Evolutionary conservation across 2,888 invertebrate genomes (phyloP), one percentile per base, ranked within the genome.

Genomic region (Hesperia comma): DNA sequence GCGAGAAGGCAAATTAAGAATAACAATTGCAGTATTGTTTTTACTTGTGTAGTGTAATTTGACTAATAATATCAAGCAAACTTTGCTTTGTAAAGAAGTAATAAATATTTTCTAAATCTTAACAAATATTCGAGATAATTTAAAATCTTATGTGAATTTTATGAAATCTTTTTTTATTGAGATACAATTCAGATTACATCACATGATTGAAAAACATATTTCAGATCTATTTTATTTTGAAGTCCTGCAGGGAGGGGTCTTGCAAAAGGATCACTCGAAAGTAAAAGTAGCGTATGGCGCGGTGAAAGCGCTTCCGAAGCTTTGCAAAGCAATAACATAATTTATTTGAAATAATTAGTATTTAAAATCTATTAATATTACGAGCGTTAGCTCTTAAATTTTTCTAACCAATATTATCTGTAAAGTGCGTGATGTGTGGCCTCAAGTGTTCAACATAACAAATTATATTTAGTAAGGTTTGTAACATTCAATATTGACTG

Each of bases 371-470:
- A 14, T n/a, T 21, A 26, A 26, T 53, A 53, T 26, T 53, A 58
- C 32, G 58, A 26, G 58, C 33, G 19, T 53, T 64, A 57, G 57
- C 49, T 49, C 49, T 26, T 14, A 21, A 37, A 61, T 32, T 51
- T 64, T 63, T 64, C 41, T 64, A 64, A 64, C 58, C 8, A 26
- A 53, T 54, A 57, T 51, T 51, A 51, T 63, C 37, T 40, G 37
- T 63, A 32, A 57, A 33, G 54, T 19, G 63, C 57, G 63, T 63
- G 49, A 58, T n/a, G 57, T 58, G 64, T 64, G 84, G 78, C 87
- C 87, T 86, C 81, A 84, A 86, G 90, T 90, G 90, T 91, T 90
- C 89, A 90, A 82, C 77, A 68, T 78, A 77, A 77, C 75, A 72
- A 74, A 71, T 64, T 72, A 67, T 72, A 72, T 73, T 74, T 71